Base-by-base conservation (phyloP, 2,888 invertebrate genomes). In the Scotopteryx bipunctaria region DNA sequence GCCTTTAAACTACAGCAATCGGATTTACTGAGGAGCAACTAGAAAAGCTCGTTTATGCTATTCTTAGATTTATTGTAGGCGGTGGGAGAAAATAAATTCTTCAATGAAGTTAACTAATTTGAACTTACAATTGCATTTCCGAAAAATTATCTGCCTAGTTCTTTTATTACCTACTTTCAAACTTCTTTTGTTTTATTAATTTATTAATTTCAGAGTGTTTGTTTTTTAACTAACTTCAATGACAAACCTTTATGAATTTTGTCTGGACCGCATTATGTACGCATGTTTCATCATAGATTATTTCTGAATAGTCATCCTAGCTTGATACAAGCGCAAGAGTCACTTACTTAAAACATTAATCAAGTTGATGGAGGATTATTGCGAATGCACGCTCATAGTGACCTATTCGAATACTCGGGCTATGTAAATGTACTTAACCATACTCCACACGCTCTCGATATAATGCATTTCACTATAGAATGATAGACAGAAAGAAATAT, bases 341-440 rank as follows among this genome's bases (percentile, higher is more conserved):
- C 13, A 31, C 11, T n/a, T 31, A 32, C 16, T 11, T 21, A 13
- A 42, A 35, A 36, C 36, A 46, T 46, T 17, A 42, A 42, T 52
- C 52, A 46, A 53, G 42, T 42, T 47, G 53, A 47, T 47, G 47
- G 25, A 53, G 19, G 42, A 27, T 37, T 53, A 47, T 41, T 46
- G 47, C 46, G 33, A 42, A 38, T 36, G 32, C 37, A 16, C 15
- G 21, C 36, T 35, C 13, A 19, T 9, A 11, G 23, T 42, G 13
- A 13, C 13, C 33, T 41, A 29, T 41, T 42, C 27, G 21, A 37
- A 37, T 14, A 25, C 6, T 16, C 23, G 27, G 11, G 38, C 5
- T 8, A 17, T 46, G 32, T 27, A 43, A 13, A 21, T 5, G 5
- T 13, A 13, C 1, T 11, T 11, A 27, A 27, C 27, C 27, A 27